A percentile compares a stretch with the other conserved stretches of the same genome.
Evolutionary conservation across 2,888 invertebrate species (phyloP).

Genomic region (Lithodes maja): DNA sequence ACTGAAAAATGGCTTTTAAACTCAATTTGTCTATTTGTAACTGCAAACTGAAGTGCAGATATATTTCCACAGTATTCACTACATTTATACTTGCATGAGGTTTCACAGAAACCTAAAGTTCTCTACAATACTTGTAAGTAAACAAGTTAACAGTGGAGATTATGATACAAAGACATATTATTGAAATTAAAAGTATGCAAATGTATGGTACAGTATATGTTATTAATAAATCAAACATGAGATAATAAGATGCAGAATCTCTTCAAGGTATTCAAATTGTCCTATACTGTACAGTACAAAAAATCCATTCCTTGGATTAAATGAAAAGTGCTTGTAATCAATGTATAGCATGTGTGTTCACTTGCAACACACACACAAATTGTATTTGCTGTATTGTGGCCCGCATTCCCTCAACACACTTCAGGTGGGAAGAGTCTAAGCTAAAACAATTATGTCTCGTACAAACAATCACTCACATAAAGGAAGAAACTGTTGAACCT

Average conservation of each 20-base stretch:
- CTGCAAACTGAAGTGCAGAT: not conserved
- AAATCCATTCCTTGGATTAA: not conserved
- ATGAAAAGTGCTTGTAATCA: not conserved
- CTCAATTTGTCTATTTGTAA: not conserved
- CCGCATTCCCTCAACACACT: no score
- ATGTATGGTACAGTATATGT: not conserved
- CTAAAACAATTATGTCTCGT: no score
- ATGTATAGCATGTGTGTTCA: not conserved
- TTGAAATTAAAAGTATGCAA: not conserved
- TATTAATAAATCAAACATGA: not conserved
- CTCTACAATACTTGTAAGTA: slow-evolving; percentile 1
- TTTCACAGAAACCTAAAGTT: slow-evolving; percentile 17
- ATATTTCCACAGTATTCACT: not conserved
- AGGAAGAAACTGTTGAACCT: no score
- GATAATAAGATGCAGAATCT: not conserved
- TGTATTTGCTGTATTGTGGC: no score
- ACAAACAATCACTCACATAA: no score
- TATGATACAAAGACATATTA: not conserved
- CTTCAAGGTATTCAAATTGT: not conserved
- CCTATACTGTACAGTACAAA: not conserved
- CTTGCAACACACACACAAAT: no score
- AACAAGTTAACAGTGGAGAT: not conserved
- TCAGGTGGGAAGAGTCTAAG: no score
- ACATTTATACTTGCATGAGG: not conserved
- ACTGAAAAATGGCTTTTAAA: not conserved